Evolutionary conservation across 35 echinoderm and acorn worm species (phyloP).

Genomic region (Amphiura filiformis): DNA sequence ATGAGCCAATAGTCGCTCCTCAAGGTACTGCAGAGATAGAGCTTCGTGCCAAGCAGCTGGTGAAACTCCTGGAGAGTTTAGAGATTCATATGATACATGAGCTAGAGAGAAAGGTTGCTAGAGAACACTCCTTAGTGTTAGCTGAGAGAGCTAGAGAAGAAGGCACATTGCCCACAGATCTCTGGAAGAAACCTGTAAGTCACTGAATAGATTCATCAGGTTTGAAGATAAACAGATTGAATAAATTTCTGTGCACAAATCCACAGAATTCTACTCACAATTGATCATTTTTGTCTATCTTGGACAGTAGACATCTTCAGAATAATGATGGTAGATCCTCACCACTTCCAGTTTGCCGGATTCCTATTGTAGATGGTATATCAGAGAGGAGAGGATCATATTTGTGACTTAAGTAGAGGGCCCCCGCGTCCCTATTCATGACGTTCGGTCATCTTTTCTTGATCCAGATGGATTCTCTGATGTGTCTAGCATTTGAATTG

Average conservation of each 20-base stretch:
- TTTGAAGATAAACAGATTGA: too few relatives aligned
- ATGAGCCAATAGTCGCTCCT: slow-evolving; percentile 85
- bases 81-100: slow-evolving; percentile 95
- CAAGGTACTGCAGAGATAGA: slow-evolving; percentile 93
- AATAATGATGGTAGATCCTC: too few relatives aligned
- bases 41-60: slow-evolving; percentile 89
- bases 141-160: slow-evolving; percentile 88
- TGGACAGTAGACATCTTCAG: neutral
- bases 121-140: slow-evolving; percentile 86
- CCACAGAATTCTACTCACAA: neutral
- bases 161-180: slow-evolving; percentile 86
- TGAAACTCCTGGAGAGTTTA: slow-evolving; percentile 83
- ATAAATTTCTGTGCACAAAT: too few relatives aligned
- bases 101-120: slow-evolving; percentile 71
- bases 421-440: too few relatives aligned
- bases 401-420: too few relatives aligned
- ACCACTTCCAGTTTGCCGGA: too few relatives aligned
- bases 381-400: too few relatives aligned
- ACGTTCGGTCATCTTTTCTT: too few relatives aligned
- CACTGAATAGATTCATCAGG: neutral
- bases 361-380: neutral
- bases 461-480: too few relatives aligned
- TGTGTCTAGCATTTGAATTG: too few relatives aligned
- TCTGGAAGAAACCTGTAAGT: slow-evolving; percentile 98
- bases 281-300: neutral